These are phyloP conservation scores for Euthynnus affinis DNA, from an alignment of 2,797 vertebrate genomes.

Conservation along the genomic window DNA sequence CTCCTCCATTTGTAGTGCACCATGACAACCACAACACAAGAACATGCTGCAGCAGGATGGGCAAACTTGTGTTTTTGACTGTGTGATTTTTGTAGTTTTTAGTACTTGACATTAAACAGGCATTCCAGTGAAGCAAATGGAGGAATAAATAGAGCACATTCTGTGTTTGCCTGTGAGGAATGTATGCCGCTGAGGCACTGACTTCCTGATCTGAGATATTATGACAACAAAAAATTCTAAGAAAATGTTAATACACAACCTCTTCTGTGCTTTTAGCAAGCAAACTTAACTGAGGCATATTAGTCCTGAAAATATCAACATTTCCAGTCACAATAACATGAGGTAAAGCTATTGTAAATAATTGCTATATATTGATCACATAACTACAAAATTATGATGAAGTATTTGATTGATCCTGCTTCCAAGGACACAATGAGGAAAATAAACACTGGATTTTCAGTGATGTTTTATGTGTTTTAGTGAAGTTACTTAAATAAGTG, in stretches of 20 bases:
- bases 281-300: background rate
- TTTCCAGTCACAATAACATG: background rate
- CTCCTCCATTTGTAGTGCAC: conserved; percentile 33
- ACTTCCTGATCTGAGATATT: conserved; percentile 31
- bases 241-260: background rate
- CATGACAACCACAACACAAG: conserved; percentile 46
- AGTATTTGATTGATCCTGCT: background rate
- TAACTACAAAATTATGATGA: background rate
- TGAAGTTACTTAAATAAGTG: no score
- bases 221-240: background rate
- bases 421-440: conserved; percentile 7
- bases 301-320: background rate
- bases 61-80: conserved; percentile 24
- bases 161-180: conserved; percentile 27
- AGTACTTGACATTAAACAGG: conserved; percentile 29
- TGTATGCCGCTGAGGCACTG: conserved; percentile 6
- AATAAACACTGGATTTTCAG: background rate
- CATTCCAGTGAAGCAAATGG: conserved; percentile 17
- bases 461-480: background rate
- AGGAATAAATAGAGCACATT: conserved; percentile 27
- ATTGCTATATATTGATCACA: no score
- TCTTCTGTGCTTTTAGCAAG: conserved; percentile 2
- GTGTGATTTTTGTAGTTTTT: conserved; percentile 11
- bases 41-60: conserved; percentile 23
- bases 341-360: no score